Conservation (phyloP, 2,113 vertebrate species). For the Glareola pratincola region DNA sequence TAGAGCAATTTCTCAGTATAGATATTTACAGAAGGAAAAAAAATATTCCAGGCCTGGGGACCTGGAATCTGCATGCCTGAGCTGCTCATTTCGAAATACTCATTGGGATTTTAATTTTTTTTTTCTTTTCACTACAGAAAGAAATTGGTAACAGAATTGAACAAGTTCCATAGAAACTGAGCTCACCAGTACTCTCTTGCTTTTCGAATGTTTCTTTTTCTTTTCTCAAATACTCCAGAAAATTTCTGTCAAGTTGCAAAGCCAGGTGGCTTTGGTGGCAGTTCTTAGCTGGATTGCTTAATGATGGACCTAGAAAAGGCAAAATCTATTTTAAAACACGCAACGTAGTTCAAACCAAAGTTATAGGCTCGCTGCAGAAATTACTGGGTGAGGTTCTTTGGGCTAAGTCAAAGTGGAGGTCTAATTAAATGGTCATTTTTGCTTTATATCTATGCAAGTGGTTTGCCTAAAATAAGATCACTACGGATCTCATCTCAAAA, state of each 20-base stretch:
- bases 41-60: not conserved
- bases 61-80: not conserved
- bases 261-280: not conserved
- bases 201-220: not conserved
- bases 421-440: not conserved
- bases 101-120: not conserved
- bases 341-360: conserved; percentile 33
- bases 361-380: conserved; percentile 51
- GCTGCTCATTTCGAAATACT: not conserved
- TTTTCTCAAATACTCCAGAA: not conserved
- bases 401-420: conserved; percentile 6
- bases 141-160: not conserved
- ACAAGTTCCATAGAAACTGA: not conserved
- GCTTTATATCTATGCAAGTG: not conserved
- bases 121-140: not conserved
- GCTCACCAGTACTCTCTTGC: not conserved
- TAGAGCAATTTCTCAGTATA: not conserved
- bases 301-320: conserved; percentile 12
- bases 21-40: not conserved
- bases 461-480: conserved; percentile 44
- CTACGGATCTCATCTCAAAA: not conserved
- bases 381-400: conserved; percentile 55
- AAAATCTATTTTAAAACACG: conserved; percentile 36
- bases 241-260: not conserved
- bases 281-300: not conserved